Evolutionary conservation across 1,140 invertebrate genomes (phyloP).

Genomic region (Conus betulinus): DNA sequence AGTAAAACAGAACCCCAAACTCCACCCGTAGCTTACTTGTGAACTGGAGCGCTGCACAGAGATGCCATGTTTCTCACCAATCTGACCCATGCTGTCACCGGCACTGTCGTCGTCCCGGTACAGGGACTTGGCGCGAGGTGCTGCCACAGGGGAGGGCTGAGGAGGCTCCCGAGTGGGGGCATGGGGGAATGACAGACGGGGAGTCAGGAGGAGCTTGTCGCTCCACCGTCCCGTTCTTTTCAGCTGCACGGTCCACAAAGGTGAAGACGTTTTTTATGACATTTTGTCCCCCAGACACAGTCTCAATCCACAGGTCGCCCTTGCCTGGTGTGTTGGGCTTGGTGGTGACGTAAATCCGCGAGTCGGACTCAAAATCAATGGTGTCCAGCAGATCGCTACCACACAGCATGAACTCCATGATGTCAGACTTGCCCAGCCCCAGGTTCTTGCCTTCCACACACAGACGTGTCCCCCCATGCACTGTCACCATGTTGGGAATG

Average conservation of each 20-base stretch:
- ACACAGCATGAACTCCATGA: constrained; percentile 67
- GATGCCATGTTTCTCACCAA: neutral
- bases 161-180: neutral
- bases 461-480: constrained; percentile 64
- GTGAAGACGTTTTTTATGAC: constrained; percentile 63
- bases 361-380: constrained; percentile 70
- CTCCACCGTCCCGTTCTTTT: constrained; percentile 5
- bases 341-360: constrained; percentile 64
- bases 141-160: neutral
- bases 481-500: constrained; percentile 62
- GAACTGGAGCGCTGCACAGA: constrained; percentile 25
- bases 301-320: constrained; percentile 69
- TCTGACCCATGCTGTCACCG: too few relatives aligned
- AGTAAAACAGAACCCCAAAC: too few relatives aligned
- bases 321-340: constrained; percentile 62
- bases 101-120: neutral
- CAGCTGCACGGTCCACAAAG: constrained; percentile 54
- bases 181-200: neutral
- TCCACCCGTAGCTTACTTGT: neutral
- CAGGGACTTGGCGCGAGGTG: neutral
- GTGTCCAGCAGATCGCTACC: constrained; percentile 67
- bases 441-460: constrained; percentile 67
- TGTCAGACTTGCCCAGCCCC: constrained; percentile 67
- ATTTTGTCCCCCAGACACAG: constrained; percentile 69
- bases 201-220: neutral